Evolutionary conservation across 2,797 vertebrate genomes (phyloP).

Genomic region (Todus mexicanus): DNA sequence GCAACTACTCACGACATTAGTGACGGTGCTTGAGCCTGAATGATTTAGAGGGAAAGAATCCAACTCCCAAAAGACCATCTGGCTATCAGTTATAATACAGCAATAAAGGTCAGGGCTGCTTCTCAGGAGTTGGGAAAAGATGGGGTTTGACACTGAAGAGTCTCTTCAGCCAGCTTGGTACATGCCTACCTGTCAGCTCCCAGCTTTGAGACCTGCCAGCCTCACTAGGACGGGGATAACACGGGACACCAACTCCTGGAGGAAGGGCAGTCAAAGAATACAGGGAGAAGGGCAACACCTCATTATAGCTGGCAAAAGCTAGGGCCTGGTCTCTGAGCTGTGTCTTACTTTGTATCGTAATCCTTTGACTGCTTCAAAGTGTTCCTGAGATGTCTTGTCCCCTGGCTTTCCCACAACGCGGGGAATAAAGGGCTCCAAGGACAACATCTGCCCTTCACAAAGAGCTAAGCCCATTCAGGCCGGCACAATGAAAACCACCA

Average conservation of each 20-base stretch:
- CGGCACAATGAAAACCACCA: constrained; percentile 16
- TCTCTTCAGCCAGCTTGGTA: constrained; percentile 52
- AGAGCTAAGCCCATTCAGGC: constrained; percentile 51
- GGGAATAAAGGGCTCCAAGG: constrained; percentile 48
- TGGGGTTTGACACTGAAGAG: constrained; percentile 54
- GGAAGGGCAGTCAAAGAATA: background rate
- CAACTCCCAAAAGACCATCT: constrained; percentile 82
- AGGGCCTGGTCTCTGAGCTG: background rate
- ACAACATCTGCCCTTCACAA: constrained; percentile 67
- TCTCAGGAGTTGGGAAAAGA: constrained; percentile 65
- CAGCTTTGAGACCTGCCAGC: background rate
- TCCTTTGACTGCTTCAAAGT: constrained; percentile 33
- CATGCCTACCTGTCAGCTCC: constrained; percentile 27
- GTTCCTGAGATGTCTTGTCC: constrained; percentile 56
- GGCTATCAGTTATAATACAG: constrained; percentile 72
- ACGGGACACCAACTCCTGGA: background rate
- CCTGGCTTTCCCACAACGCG: constrained; percentile 52
- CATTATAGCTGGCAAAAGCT: background rate
- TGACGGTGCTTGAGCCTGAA: constrained; percentile 72
- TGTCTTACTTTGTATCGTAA: background rate
- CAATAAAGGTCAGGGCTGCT: constrained; percentile 70
- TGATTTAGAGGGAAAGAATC: constrained; percentile 64
- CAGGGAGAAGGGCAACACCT: background rate
- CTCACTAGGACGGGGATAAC: background rate
- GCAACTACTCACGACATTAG: constrained; percentile 70